A percentile compares a stretch with the other conserved stretches of the same genome.
phyloP scores from a whole-genome alignment of 2,797 vertebrate species.

The Sebastolobus altivelis region DNA sequence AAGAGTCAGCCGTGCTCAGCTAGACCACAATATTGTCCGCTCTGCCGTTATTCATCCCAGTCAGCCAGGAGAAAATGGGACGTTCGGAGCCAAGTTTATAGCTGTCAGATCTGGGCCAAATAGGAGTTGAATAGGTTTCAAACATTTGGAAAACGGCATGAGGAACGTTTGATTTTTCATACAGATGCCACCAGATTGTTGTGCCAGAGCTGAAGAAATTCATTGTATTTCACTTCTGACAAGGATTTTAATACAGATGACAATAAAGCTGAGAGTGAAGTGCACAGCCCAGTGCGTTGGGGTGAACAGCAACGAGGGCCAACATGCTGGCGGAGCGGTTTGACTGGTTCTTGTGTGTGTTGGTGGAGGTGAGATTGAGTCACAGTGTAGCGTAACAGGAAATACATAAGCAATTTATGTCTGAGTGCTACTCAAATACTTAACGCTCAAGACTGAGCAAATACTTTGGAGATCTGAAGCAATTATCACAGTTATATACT shows the following conservation, averaged over 20 bases:
- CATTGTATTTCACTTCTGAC: slow-evolving; percentile 57
- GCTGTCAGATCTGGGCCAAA: slow-evolving; percentile 79
- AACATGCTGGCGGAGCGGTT: slow-evolving; percentile 44
- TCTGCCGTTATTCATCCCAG: slow-evolving; percentile 76
- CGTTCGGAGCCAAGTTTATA: slow-evolving; percentile 75
- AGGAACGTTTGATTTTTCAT: slow-evolving; percentile 76
- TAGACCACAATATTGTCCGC: slow-evolving; percentile 78
- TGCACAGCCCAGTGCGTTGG: not conserved
- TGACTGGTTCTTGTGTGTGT: slow-evolving; percentile 50
- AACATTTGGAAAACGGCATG: slow-evolving; percentile 78
- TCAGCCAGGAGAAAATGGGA: slow-evolving; percentile 75
- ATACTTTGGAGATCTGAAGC: not conserved
- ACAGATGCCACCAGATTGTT: slow-evolving; percentile 62
- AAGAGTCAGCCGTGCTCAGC: slow-evolving; percentile 75
- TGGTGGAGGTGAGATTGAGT: slow-evolving; percentile 18
- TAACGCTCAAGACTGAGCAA: not conserved
- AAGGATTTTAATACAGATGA: slow-evolving; percentile 40
- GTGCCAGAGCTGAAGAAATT: slow-evolving; percentile 57
- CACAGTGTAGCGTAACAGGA: not conserved
- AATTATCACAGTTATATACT: not conserved
- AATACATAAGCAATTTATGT: slow-evolving; percentile 5
- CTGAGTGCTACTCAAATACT: slow-evolving; percentile 4
- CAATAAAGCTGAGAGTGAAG: slow-evolving; percentile 20
- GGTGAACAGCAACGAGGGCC: slow-evolving; percentile 31
- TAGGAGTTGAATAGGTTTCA: slow-evolving; percentile 77